A percentile compares a stretch with the other conserved stretches of the same genome.
Conservation (phyloP, 2,888 invertebrate species). For the Thera britannica region DNA sequence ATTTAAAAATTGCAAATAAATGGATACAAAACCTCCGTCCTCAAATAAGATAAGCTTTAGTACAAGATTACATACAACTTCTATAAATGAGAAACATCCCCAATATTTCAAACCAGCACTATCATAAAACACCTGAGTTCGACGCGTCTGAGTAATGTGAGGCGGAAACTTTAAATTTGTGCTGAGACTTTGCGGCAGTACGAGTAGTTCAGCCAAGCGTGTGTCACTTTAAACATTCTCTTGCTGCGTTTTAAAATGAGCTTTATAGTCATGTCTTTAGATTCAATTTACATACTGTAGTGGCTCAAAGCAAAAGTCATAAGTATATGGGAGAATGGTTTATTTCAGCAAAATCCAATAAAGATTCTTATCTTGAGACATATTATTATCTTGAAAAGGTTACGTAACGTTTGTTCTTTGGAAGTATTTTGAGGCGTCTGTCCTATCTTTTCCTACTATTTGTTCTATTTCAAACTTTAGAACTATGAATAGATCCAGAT, state of each 20-base stretch:
- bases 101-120: conserved; percentile 31
- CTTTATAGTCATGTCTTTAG: conserved; percentile 1
- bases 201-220: neutral
- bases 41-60: neutral
- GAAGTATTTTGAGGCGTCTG: no score
- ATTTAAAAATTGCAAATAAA: neutral
- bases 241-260: conserved; percentile 9
- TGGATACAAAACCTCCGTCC: neutral
- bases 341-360: no score
- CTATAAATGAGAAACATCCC: conserved; percentile 25
- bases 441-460: neutral
- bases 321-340: no score
- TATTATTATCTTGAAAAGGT: no score
- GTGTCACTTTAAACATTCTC: conserved; percentile 9
- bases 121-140: conserved; percentile 32
- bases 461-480: conserved; percentile 8
- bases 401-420: no score
- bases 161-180: conserved; percentile 49
- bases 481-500: conserved; percentile 24
- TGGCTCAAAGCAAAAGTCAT: no score
- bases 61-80: conserved; percentile 1
- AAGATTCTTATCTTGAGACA: no score
- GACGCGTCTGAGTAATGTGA: conserved; percentile 34
- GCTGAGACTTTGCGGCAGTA: conserved; percentile 40
- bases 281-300: conserved; percentile 2